Evolutionary conservation across 37 sponge, comb jelly and placozoan species (phyloP), one percentile per base, ranked within the genome.

Genomic region (Haliclona indistincta): DNA sequence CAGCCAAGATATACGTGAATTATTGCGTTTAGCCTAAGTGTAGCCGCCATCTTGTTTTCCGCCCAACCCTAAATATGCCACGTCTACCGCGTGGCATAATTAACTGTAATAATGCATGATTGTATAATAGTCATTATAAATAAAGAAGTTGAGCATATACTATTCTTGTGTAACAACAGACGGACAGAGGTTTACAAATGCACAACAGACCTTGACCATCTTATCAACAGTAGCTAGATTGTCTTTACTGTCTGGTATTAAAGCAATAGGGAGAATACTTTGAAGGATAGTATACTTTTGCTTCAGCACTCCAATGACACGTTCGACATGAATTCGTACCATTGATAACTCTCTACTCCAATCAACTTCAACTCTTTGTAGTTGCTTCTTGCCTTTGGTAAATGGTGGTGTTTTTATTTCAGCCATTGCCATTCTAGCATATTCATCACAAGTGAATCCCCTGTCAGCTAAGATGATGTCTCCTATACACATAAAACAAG

Each of bases 381-480:
- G 33, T 47, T 82, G 74, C 55, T 82, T 73, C 51, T 73, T 73
- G 13, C 83, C 83, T 40, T 52, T 63, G 32, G 74, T 73, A 55
- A 73, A 82, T 4, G 74, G 56, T 1, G 80, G 80, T 20, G 37
- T 53, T 38, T 70, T 70, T 3, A 79, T 56, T 38, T 79, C 83
- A 4, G 75, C 83, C 22, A 74, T 40, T 42, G 33, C 34, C 75
- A 68, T 69, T 8, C 71, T 63, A 13, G 39, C 85, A 53, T 43
- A 23, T 6, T 84, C 85, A 41, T 43, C 32, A 36, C 67, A 42
- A 39, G 51, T 76, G 68, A 84, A 84, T 19, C 85, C 85, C 43
- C 85, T 76, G 56, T 84, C 85, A 23, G 85, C 85, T 28, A 84
- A 30, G 23, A 84, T 56, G 3, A 73, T 8, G 54, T 67, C 85